Evolutionary conservation across 2,797 vertebrate species (phyloP).

Genomic region (Lophotriccus pileatus): DNA sequence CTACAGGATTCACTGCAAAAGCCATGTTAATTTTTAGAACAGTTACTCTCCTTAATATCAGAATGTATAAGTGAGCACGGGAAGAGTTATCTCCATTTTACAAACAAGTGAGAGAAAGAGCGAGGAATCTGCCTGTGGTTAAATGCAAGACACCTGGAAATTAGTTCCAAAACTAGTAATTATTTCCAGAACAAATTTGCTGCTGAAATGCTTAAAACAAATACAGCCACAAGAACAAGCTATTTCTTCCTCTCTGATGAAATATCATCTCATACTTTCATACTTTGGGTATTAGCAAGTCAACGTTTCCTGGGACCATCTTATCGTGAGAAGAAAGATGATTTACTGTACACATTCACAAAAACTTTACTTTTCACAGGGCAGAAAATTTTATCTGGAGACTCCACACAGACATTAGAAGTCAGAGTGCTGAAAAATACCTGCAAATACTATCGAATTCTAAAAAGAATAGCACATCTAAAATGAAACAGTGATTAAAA

Average conservation of each 20-base stretch:
- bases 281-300: not conserved
- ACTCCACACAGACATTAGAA: not conserved
- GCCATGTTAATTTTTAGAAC: not conserved
- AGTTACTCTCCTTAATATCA: not conserved
- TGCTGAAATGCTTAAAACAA: not conserved
- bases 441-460: not conserved
- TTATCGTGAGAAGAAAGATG: rapidly evolving
- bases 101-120: not conserved
- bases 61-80: not conserved
- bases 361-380: not conserved
- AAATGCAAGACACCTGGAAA: not conserved
- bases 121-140: not conserved
- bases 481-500: not conserved
- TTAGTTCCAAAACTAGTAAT: not conserved
- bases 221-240: not conserved
- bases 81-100: not conserved
- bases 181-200: not conserved
- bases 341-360: not conserved
- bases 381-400: not conserved
- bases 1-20: not conserved
- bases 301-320: not conserved
- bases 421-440: not conserved
- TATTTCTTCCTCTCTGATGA: not conserved
- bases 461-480: not conserved
- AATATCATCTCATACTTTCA: not conserved